A percentile compares a stretch with the other conserved stretches of the same genome.
Evolutionary conservation across 2,113 vertebrate genomes (phyloP).

Genomic region (Rhynchomys soricoides): DNA sequence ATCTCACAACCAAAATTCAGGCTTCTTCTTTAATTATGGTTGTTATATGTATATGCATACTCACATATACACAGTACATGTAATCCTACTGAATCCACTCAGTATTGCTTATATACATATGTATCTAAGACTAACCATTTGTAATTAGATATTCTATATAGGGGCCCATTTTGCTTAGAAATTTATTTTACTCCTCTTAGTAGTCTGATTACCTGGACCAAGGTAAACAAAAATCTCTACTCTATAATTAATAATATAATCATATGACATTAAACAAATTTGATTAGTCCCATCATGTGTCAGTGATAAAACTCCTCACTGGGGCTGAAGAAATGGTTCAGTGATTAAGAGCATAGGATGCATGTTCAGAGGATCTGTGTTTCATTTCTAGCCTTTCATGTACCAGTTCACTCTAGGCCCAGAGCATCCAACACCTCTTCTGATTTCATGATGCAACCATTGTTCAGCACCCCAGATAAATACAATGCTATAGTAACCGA

Average conservation of each 20-base stretch:
- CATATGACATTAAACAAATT: neutral
- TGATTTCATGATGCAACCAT: neutral
- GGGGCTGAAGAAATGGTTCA: neutral
- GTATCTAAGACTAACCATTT: neutral
- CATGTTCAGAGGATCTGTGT: too few relatives aligned
- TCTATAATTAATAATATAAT: neutral
- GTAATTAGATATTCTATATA: neutral
- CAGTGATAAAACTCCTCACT: neutral
- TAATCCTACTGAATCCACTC: neutral
- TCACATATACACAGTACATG: neutral
- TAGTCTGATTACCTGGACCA: neutral
- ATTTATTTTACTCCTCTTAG: too few relatives aligned
- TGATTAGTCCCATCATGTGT: neutral
- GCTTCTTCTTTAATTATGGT: neutral
- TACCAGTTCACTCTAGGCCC: neutral
- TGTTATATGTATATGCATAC: neutral
- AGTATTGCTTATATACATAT: neutral
- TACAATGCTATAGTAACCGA: neutral
- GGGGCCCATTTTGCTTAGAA: too few relatives aligned
- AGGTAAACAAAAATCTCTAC: neutral
- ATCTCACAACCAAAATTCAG: neutral
- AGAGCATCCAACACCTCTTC: too few relatives aligned
- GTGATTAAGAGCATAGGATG: neutral
- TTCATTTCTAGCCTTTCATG: neutral
- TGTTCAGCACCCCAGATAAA: neutral